A percentile compares a stretch with the other conserved stretches of the same genome.
Conservation (phyloP, 2,888 invertebrate species). For the Acanthosepion pharaonis region DNA sequence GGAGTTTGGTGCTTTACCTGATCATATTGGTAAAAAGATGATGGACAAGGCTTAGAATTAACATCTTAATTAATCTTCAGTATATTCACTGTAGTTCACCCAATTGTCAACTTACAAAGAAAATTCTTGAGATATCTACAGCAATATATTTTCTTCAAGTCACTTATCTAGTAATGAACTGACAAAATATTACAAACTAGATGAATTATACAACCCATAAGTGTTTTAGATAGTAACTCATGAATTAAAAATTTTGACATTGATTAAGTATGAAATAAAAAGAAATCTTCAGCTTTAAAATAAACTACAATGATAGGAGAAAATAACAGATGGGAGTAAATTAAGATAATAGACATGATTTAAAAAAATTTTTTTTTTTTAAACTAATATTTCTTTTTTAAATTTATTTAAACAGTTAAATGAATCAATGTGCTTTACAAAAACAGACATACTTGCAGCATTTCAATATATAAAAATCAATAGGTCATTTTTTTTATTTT, state of each 20-base stretch:
- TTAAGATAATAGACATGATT: neutral
- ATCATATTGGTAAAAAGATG: no score
- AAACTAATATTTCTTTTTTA: neutral
- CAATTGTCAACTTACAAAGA: no score
- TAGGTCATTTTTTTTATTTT: neutral
- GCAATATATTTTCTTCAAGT: neutral
- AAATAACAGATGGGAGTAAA: neutral
- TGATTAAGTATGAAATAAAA: neutral
- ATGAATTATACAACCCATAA: neutral
- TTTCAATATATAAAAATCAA: neutral
- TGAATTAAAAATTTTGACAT: neutral
- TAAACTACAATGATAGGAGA: neutral
- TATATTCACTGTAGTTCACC: no score
- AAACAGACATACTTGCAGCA: neutral
- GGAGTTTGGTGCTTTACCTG: no score
- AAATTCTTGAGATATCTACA: neutral
- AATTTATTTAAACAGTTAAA: neutral
- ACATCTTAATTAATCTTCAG: no score
- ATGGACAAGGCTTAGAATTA: no score
- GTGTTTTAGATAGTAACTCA: neutral
- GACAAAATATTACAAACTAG: neutral
- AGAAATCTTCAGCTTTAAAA: neutral
- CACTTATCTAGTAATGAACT: neutral
- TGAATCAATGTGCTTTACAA: neutral
- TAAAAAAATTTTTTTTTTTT: neutral